Evolutionary conservation across 2,113 vertebrate species (phyloP).

Genomic region (Dunckerocampus dactyliophorus): DNA sequence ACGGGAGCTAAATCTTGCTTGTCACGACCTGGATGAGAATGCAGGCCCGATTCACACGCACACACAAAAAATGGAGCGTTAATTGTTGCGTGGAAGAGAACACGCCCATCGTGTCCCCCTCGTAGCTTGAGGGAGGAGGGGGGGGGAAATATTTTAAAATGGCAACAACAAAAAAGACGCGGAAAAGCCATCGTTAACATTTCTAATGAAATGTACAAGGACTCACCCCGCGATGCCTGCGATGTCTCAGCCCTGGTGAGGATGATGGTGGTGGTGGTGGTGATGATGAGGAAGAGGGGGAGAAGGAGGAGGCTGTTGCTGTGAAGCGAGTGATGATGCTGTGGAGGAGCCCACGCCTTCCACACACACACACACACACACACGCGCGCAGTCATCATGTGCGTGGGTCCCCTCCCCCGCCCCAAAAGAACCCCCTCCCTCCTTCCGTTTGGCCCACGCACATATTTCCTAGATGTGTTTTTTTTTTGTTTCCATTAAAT

Average conservation of each 20-base stretch:
- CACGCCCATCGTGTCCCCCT: constrained; percentile 41
- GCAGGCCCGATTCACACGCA: constrained; percentile 25
- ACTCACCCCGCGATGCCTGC: constrained; percentile 46
- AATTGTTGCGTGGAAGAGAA: constrained; percentile 40
- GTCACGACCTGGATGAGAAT: constrained; percentile 50
- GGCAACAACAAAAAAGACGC: no score
- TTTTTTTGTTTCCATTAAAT: neutral
- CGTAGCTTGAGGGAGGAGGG: neutral
- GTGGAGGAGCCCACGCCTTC: constrained; percentile 63
- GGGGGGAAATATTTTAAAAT: neutral
- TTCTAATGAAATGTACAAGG: neutral
- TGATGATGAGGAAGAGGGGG: constrained; percentile 47
- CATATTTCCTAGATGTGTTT: neutral
- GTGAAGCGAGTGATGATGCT: constrained; percentile 48
- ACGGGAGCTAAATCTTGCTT: constrained; percentile 20
- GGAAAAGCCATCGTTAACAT: neutral
- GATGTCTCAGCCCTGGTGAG: constrained; percentile 32
- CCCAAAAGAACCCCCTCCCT: neutral
- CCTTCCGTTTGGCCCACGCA: neutral
- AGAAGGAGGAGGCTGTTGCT: constrained; percentile 53
- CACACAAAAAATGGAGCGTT: constrained; percentile 24
- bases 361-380: constrained; percentile 42
- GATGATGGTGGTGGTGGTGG: constrained; percentile 41
- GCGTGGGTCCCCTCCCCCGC: neutral
- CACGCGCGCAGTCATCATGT: neutral